Evolutionary conservation across 2,888 invertebrate species (phyloP).

Genomic region (Andrena marginata): DNA sequence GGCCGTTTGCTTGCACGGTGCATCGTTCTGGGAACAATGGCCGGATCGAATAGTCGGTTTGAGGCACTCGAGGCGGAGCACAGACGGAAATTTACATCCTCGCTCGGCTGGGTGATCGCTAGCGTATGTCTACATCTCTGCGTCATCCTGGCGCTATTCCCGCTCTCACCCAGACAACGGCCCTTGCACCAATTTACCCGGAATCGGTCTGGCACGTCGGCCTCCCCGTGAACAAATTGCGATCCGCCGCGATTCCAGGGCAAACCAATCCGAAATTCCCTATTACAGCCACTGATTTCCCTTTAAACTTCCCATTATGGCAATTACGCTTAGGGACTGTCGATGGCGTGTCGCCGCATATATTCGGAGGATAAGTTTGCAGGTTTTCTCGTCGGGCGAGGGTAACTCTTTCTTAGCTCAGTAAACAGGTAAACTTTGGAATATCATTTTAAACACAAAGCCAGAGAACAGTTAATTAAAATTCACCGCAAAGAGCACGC

Average conservation of each 20-base stretch:
- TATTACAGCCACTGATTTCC: slow-evolving; percentile 23
- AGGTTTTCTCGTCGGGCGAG: background rate
- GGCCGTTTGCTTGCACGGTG: background rate
- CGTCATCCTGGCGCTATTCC: slow-evolving; percentile 37
- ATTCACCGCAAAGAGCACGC: background rate
- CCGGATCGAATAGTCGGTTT: slow-evolving; percentile 49
- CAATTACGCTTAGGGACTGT: background rate
- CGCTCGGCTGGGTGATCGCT: slow-evolving; percentile 64
- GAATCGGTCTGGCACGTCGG: slow-evolving; percentile 52
- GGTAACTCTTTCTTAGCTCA: too few relatives aligned
- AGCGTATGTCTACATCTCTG: slow-evolving; percentile 73
- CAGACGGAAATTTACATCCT: slow-evolving; percentile 70
- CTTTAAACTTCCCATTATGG: slow-evolving; percentile 16
- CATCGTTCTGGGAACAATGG: slow-evolving; percentile 41
- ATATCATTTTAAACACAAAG: background rate
- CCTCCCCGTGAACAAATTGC: slow-evolving; percentile 65
- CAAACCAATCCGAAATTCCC: slow-evolving; percentile 58
- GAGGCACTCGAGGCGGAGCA: slow-evolving; percentile 54
- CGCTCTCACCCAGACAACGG: slow-evolving; percentile 55
- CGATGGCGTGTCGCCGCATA: background rate
- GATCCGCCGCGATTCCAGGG: slow-evolving; percentile 58
- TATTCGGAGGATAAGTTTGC: background rate
- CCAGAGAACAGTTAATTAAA: too few relatives aligned
- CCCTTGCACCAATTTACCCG: slow-evolving; percentile 66
- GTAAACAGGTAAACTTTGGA: background rate